phyloP scores from a whole-genome alignment of 2,797 vertebrate species.

The Schizopygopsis pylzovi region DNA sequence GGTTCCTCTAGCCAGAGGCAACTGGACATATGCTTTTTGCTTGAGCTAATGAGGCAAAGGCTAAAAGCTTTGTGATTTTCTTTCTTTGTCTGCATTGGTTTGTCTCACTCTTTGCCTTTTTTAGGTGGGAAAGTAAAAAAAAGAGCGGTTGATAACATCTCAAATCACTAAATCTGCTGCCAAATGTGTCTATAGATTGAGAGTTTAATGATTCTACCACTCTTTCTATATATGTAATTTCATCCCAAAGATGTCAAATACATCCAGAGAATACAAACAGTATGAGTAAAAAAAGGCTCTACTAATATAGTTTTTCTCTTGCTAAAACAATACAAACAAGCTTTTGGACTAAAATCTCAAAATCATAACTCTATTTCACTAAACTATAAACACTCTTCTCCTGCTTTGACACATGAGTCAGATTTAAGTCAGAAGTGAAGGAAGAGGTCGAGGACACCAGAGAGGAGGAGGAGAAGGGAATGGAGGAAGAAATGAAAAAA shows the following conservation, averaged over 20 bases:
- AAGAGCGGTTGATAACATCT: slow-evolving; percentile 22
- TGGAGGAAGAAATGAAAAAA: too few species aligned
- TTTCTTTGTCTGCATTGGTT: slow-evolving; percentile 80
- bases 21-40: slow-evolving; percentile 95
- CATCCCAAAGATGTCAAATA: background rate
- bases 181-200: background rate
- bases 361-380: too few species aligned
- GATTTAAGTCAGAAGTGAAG: too few species aligned
- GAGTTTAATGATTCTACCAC: slow-evolving; percentile 15
- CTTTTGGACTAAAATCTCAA: too few species aligned
- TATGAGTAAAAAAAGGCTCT: background rate
- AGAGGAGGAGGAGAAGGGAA: too few species aligned
- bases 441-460: too few species aligned
- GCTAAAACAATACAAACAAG: too few species aligned
- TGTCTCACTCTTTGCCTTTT: slow-evolving; percentile 71
- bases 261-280: background rate
- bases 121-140: slow-evolving; percentile 66
- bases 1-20: slow-evolving; percentile 84
- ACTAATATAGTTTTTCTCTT: background rate
- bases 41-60: slow-evolving; percentile 89
- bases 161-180: slow-evolving; percentile 19
- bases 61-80: slow-evolving; percentile 82
- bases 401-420: too few species aligned
- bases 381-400: too few species aligned
- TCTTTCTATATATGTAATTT: background rate